Percentiles rank a stretch among this genome's conserved stretches.
These are phyloP conservation scores for Abramis brama DNA, from an alignment of 2,113 vertebrate genomes.

Conservation along the genomic window DNA sequence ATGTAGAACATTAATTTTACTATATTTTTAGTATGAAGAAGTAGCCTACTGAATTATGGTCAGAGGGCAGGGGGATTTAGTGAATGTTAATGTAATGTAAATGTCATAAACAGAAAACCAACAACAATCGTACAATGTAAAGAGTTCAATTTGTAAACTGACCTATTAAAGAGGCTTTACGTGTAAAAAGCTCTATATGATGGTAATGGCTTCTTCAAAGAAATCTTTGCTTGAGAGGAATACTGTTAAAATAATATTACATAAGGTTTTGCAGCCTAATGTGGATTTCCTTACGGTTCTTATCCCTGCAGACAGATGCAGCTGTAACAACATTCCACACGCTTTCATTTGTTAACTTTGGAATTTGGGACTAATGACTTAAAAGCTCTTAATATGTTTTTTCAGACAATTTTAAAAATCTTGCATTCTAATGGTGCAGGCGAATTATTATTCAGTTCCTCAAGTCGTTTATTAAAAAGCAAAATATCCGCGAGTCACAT, in stretches of 20 bases:
- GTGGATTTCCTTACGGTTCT: conserved; percentile 40
- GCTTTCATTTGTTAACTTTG: conserved; percentile 33
- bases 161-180: not conserved
- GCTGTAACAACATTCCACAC: conserved; percentile 49
- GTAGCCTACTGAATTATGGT: not conserved
- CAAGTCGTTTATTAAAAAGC: not conserved
- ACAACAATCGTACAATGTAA: not conserved
- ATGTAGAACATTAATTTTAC: not conserved
- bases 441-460: not conserved
- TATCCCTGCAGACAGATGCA: conserved; percentile 22
- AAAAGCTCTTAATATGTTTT: conserved; percentile 28
- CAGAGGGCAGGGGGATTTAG: not conserved
- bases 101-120: not conserved
- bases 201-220: not conserved
- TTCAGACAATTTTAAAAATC: conserved; percentile 9
- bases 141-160: not conserved
- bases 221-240: not conserved
- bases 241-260: conserved; percentile 17
- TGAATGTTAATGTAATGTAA: not conserved
- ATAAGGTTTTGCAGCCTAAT: not conserved
- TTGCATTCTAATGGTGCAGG: not conserved
- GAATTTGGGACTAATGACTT: conserved; percentile 15
- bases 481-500: not conserved
- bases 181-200: not conserved
- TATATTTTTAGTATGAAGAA: not conserved